A percentile compares a stretch with the other conserved stretches of the same genome.
Evolutionary conservation across 2,888 invertebrate species (phyloP).

Genomic region (Brenthis hecate): DNA sequence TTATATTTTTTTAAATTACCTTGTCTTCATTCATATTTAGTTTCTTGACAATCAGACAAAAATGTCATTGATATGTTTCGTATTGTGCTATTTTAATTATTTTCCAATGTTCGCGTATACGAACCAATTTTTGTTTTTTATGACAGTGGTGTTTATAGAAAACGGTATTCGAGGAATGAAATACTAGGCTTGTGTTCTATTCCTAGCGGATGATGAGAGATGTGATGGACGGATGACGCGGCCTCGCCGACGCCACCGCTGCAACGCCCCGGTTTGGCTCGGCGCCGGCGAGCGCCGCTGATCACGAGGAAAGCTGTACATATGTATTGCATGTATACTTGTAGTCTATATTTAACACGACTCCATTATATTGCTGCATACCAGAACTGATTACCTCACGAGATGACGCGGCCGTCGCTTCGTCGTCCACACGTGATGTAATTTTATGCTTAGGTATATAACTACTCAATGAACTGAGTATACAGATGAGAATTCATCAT

Average conservation of each 20-base stretch:
- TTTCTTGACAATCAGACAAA: slow-evolving; percentile 20
- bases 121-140: too few relatives aligned
- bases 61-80: slow-evolving; percentile 27
- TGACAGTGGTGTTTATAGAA: slow-evolving; percentile 65
- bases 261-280: slow-evolving; percentile 52
- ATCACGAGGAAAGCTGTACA: slow-evolving; percentile 56
- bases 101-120: slow-evolving; percentile 15
- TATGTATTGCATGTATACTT: slow-evolving; percentile 39
- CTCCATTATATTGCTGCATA: slow-evolving; percentile 54
- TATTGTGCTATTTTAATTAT: slow-evolving; percentile 31
- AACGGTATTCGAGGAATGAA: slow-evolving; percentile 73
- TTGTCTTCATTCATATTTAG: background rate
- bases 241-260: slow-evolving; percentile 58
- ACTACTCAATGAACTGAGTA: slow-evolving; percentile 51
- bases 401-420: slow-evolving; percentile 57
- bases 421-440: slow-evolving; percentile 59
- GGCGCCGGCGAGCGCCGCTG: slow-evolving; percentile 51
- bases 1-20: too few relatives aligned
- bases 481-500: slow-evolving; percentile 11
- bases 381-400: slow-evolving; percentile 51
- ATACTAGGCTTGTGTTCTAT: slow-evolving; percentile 68
- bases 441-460: slow-evolving; percentile 51
- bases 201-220: slow-evolving; percentile 73
- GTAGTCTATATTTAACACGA: slow-evolving; percentile 46
- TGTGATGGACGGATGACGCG: slow-evolving; percentile 77